phyloP scores from a whole-genome alignment of 2,888 invertebrate species.

The Napeogenes sylphis region DNA sequence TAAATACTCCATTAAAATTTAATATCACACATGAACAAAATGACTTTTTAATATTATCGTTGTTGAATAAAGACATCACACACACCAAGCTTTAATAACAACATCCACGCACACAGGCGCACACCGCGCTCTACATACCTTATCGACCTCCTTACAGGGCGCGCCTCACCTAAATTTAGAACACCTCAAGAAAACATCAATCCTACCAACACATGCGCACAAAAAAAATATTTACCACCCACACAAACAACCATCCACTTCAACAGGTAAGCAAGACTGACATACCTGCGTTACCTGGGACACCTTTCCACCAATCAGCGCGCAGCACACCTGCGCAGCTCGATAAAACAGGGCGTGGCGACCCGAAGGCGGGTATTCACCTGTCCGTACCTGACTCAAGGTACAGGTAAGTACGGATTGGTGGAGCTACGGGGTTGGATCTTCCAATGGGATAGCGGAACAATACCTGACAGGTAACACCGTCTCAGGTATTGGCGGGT shows the following conservation, averaged over 20 bases:
- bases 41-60: neutral
- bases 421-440: conserved; percentile 31
- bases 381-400: conserved; percentile 57
- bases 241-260: conserved; percentile 32
- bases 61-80: neutral
- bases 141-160: conserved; percentile 50
- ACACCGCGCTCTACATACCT: conserved; percentile 11
- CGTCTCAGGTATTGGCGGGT: conserved; percentile 52
- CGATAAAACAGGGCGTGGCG: conserved; percentile 71
- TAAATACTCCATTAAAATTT: no score
- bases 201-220: conserved; percentile 75
- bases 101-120: neutral
- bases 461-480: conserved; percentile 55
- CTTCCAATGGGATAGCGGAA: conserved; percentile 45
- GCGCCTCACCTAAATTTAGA: conserved; percentile 70
- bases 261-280: conserved; percentile 38
- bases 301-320: conserved; percentile 67
- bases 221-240: conserved; percentile 35
- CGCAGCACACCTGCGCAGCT: conserved; percentile 75
- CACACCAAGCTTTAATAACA: neutral
- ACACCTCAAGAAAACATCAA: conserved; percentile 77
- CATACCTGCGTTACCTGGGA: conserved; percentile 61
- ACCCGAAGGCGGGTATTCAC: conserved; percentile 49
- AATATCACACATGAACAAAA: neutral
- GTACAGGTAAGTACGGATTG: conserved; percentile 57